These are phyloP conservation scores for Zootermopsis nevadensis DNA, from an alignment of 2,888 invertebrate genomes.

Conservation along the genomic window DNA sequence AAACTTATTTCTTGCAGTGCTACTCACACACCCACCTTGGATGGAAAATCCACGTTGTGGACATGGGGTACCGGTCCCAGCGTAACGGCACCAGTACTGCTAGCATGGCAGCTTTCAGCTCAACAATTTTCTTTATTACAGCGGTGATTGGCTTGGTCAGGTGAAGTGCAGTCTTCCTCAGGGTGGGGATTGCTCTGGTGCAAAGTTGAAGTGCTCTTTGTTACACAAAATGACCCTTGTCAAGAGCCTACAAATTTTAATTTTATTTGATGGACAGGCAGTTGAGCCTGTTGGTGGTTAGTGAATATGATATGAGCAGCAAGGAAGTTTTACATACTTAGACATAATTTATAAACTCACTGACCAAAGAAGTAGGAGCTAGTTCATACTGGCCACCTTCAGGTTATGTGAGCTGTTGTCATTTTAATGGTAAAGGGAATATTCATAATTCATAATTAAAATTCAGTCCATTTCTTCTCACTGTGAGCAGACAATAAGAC, in stretches of 20 bases:
- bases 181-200: constrained; percentile 15
- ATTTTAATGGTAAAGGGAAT: not conserved
- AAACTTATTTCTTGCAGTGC: constrained; percentile 70
- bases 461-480: constrained; percentile 38
- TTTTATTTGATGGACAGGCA: not conserved
- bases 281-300: constrained; percentile 1
- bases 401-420: not conserved
- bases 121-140: constrained; percentile 4
- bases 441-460: constrained; percentile 4
- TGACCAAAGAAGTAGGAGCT: not conserved
- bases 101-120: not conserved
- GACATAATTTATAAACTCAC: not conserved
- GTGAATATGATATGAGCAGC: not conserved
- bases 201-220: constrained; percentile 39
- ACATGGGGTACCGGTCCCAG: constrained; percentile 59
- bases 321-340: not conserved
- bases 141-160: constrained; percentile 20
- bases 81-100: constrained; percentile 32
- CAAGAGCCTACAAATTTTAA: not conserved
- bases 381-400: constrained; percentile 8
- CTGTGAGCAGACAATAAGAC: constrained; percentile 34
- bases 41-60: constrained; percentile 91
- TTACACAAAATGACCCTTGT: constrained; percentile 3
- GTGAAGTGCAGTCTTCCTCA: constrained; percentile 31
- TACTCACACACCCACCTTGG: constrained; percentile 92